These are phyloP conservation scores for Chymomyza fuscimana DNA, from an alignment of 2,888 invertebrate species.

Conservation along the genomic window DNA sequence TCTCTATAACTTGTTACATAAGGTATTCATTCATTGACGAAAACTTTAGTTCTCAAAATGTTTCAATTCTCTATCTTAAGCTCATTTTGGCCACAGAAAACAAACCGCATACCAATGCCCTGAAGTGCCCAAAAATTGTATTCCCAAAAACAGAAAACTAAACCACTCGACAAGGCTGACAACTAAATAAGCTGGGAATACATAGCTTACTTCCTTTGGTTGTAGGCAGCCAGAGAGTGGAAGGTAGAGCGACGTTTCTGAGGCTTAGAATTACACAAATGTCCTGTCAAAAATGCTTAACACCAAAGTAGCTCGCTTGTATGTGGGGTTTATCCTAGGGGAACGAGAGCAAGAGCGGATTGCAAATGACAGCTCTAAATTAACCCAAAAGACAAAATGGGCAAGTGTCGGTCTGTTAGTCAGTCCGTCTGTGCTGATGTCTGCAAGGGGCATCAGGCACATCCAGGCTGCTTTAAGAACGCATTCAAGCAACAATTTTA, in stretches of 20 bases:
- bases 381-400: conserved; percentile 17
- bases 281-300: conserved; percentile 64
- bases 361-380: conserved; percentile 51
- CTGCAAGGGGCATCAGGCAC: neutral
- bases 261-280: conserved; percentile 63
- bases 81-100: neutral
- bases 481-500: neutral
- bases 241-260: conserved; percentile 1
- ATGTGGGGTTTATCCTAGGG: conserved; percentile 11
- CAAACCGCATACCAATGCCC: neutral
- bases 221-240: conserved; percentile 3
- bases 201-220: conserved; percentile 20
- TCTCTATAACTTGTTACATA: no score
- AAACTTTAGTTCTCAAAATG: neutral
- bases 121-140: conserved; percentile 3
- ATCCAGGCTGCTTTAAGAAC: conserved; percentile 14
- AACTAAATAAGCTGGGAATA: conserved; percentile 57
- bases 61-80: neutral
- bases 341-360: conserved; percentile 29
- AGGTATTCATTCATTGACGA: neutral
- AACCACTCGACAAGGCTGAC: conserved; percentile 57
- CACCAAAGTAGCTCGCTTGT: conserved; percentile 39
- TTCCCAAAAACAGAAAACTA: neutral
- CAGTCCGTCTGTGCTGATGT: neutral
- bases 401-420: neutral